Conservation (phyloP, 2,113 vertebrate species). For the Beaufortia kweichowensis region DNA sequence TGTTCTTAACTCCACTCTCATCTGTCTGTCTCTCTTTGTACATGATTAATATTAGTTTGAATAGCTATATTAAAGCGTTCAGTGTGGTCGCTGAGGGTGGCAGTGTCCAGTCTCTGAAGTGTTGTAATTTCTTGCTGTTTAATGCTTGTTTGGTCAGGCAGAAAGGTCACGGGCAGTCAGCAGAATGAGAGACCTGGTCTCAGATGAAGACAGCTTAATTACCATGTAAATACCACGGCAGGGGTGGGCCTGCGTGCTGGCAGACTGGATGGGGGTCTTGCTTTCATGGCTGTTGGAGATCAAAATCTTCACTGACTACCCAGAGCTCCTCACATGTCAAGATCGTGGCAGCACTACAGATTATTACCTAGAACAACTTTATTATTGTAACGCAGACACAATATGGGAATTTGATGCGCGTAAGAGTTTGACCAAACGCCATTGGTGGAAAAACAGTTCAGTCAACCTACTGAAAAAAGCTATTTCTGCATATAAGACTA, state of each 20-base stretch:
- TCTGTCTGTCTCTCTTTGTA: constrained; percentile 22
- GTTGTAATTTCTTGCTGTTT: constrained; percentile 45
- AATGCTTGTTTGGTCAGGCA: constrained; percentile 37
- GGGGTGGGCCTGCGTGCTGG: neutral
- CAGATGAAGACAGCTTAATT: constrained; percentile 46
- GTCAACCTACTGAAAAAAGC: too few relatives aligned
- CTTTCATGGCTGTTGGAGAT: constrained; percentile 46
- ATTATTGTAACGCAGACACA: constrained; percentile 21
- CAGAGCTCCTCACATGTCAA: constrained; percentile 24
- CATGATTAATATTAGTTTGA: constrained; percentile 48
- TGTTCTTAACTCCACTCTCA: constrained; percentile 4
- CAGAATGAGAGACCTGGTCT: neutral
- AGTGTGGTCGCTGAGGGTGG: constrained; percentile 34
- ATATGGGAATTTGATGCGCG: too few relatives aligned
- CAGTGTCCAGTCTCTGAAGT: constrained; percentile 39
- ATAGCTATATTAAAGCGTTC: constrained; percentile 40
- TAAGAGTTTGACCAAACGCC: too few relatives aligned
- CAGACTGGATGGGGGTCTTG: constrained; percentile 10
- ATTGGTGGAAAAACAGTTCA: too few relatives aligned
- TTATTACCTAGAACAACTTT: constrained; percentile 32
- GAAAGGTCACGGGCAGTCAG: constrained; percentile 43
- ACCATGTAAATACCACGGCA: constrained; percentile 52
- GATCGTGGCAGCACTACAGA: neutral
- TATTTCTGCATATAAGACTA: too few relatives aligned
- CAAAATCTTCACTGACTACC: constrained; percentile 41